Base-by-base conservation (phyloP, 2,888 invertebrate genomes). In the Geotrupes spiniger region DNA sequence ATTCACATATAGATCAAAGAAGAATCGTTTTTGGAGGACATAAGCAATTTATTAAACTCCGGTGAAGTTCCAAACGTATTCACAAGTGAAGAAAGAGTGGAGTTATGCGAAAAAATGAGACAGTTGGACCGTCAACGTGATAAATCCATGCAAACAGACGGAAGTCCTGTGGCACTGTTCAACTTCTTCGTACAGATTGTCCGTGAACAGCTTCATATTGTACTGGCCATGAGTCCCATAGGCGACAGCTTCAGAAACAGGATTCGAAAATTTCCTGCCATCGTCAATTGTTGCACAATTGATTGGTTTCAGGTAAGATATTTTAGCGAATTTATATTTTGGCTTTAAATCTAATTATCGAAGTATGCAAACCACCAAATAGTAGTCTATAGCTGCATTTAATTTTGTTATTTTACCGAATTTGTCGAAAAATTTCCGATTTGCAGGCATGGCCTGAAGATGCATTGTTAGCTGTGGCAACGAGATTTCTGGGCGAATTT, bases 61-160 rank as follows among this genome's bases (percentile, higher is more conserved):
- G 95, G 95, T 2, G 95, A 95, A 77, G 91, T 95, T 0, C 95
- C 95, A 0, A 95, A 94, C 72, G 79, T 96, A 42, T 95, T 90
- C 65, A 78, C 78, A 8, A 74, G 81, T 2, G 95, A 95, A 60
- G 95, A 96, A 66, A 91, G 89, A 68, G 82, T 85, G 2, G 95
- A 96, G 64, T 78, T 96, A 21, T 91, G 89, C 69, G 95, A 96
- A 64, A 95, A 92, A 74, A 95, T 96, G 93, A 77, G 91, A 63
- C 78, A 85, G 76, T 80, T 95, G 46, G 97, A 96, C 70, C 83
- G 92, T 52, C 93, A 90, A 65, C 78, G 89, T 12, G 92, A 93
- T 65, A 90, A 88, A 72, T 79, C 89, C 0, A 69, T 89, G 37
- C 92, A 92, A 77, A 96, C 96, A 0, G 96, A 97, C 72, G 96